Evolutionary conservation across 2,888 invertebrate genomes (phyloP).

Genomic region (Aphodius sticticus): DNA sequence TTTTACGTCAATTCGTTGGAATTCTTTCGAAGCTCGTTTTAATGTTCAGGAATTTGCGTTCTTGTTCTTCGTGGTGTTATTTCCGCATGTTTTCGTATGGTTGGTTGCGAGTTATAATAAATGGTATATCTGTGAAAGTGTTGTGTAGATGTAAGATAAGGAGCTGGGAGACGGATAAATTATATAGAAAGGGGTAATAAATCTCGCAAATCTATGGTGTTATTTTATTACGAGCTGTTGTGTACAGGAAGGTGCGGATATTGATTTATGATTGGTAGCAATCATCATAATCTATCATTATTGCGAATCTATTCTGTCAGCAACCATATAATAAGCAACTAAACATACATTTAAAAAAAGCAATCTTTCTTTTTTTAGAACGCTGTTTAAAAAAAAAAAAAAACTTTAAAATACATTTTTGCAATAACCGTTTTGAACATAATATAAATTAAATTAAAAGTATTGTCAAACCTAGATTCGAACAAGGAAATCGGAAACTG

Average conservation of each 20-base stretch:
- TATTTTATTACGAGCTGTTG: background rate
- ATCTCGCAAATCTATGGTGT: background rate
- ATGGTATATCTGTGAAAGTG: background rate
- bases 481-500: too few species aligned
- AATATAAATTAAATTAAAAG: too few species aligned
- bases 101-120: background rate
- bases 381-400: too few species aligned
- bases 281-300: background rate
- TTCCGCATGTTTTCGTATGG: background rate
- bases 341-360: too few species aligned
- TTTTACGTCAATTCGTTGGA: slow-evolving; percentile 4
- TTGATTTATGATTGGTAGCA: background rate
- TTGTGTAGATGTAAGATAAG: background rate
- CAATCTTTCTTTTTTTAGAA: too few species aligned
- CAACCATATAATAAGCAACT: background rate
- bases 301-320: background rate
- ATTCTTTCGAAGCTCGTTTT: background rate
- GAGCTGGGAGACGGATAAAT: background rate
- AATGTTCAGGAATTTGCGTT: background rate
- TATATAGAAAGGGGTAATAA: background rate
- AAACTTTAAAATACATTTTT: too few species aligned
- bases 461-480: too few species aligned
- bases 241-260: background rate
- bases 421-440: too few species aligned
- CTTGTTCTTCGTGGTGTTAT: background rate